These are phyloP conservation scores for Fissipunctia ypsillon DNA, from an alignment of 2,888 invertebrate species.

Conservation along the genomic window DNA sequence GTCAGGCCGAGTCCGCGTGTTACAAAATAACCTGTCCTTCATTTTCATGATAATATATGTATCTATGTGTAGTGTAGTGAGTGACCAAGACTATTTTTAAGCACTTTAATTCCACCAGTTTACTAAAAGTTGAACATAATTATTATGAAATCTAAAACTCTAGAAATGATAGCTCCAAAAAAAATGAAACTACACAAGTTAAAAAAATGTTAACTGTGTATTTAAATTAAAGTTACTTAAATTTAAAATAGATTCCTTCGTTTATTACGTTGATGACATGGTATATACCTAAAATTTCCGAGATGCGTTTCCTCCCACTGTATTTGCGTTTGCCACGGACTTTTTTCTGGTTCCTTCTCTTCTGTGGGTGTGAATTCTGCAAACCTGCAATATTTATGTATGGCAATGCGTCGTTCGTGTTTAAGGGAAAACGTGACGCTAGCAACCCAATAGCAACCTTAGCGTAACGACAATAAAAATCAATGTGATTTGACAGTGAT, in stretches of 20 bases:
- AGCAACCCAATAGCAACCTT: not conserved
- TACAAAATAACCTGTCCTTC: not conserved
- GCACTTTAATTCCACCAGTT: not conserved
- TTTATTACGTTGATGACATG: slow-evolving; percentile 33
- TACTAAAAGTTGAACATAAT: not conserved
- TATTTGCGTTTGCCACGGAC: slow-evolving; percentile 91
- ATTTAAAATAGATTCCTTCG: slow-evolving; percentile 27
- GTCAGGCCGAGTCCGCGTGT: not conserved
- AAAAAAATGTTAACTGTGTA: slow-evolving; percentile 8
- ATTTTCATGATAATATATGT: not conserved
- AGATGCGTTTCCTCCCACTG: slow-evolving; percentile 94
- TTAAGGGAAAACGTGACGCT: not conserved
- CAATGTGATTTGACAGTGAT: not conserved
- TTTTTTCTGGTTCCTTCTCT: slow-evolving; percentile 86
- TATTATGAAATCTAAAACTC: not conserved
- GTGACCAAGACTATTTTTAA: not conserved
- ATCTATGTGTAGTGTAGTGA: not conserved
- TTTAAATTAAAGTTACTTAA: slow-evolving; percentile 1
- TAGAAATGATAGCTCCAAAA: not conserved
- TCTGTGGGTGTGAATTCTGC: slow-evolving; percentile 89
- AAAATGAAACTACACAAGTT: slow-evolving; percentile 29
- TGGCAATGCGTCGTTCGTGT: not conserved
- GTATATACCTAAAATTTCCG: slow-evolving; percentile 91
- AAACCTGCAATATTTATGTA: slow-evolving; percentile 86
- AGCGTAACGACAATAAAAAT: not conserved